Conservation (phyloP, 2,113 vertebrate species). For the crab-eating macaque (Macaca fascicularis) region DNA sequence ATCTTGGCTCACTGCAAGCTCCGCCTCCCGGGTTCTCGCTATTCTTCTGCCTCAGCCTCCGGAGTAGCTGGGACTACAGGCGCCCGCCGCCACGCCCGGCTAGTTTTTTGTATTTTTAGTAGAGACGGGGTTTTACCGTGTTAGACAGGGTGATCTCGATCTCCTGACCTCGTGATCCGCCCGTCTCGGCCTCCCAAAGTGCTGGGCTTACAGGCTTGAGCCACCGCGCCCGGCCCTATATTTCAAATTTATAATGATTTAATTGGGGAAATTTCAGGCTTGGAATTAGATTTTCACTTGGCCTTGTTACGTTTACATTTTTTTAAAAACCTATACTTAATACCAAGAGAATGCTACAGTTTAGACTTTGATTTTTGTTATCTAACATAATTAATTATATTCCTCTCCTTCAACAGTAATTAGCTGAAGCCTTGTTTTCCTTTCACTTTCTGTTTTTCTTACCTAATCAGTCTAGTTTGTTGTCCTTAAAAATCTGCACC, state of each 20-base stretch:
- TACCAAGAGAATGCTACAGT: neutral
- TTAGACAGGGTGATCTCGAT: no score
- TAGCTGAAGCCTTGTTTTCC: neutral
- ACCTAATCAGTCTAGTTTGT: neutral
- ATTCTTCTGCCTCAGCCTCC: no score
- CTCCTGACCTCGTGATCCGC: no score
- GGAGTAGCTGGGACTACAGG: no score
- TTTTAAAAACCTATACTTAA: neutral
- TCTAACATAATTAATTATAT: neutral
- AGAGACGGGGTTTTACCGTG: no score
- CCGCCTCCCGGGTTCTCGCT: no score
- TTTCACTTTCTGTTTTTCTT: conserved; percentile 29
- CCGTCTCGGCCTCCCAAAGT: no score
- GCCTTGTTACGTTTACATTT: neutral
- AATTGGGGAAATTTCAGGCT: neutral
- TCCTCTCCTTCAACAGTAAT: neutral
- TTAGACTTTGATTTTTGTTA: neutral
- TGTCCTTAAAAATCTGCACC: neutral
- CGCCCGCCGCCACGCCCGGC: no score
- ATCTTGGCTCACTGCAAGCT: no score
- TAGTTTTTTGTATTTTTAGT: no score
- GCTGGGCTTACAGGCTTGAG: no score
- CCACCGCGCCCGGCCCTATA: neutral
- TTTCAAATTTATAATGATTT: conserved; percentile 8
- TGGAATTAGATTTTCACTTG: neutral